Conservation (phyloP, 1,140 invertebrate genomes). For the Ooceraea biroi region DNA sequence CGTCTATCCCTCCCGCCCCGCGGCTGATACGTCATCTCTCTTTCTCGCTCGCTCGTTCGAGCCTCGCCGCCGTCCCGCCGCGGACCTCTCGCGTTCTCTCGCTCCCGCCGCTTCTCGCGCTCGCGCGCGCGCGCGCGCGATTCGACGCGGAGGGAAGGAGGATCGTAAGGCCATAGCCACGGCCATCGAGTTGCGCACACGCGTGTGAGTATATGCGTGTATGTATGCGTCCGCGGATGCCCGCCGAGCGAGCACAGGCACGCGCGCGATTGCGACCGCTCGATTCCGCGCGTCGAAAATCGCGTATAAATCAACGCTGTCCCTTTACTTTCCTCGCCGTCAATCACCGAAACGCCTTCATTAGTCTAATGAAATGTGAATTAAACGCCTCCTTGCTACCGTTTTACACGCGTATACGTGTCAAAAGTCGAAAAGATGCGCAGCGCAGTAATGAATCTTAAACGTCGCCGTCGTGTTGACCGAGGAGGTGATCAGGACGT, state of each 20-base stretch:
- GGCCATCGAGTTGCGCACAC: slow-evolving; percentile 82
- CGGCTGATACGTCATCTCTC: background rate
- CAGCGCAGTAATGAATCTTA: background rate
- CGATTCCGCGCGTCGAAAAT: slow-evolving; percentile 47
- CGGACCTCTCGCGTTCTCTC: slow-evolving; percentile 26
- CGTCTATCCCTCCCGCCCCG: slow-evolving; percentile 34
- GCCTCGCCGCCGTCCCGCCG: slow-evolving; percentile 16
- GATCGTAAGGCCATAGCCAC: slow-evolving; percentile 86
- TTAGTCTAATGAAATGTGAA: background rate
- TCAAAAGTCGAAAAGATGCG: background rate
- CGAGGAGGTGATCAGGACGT: background rate
- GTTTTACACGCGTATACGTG: background rate
- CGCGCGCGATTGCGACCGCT: slow-evolving; percentile 22
- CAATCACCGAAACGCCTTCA: background rate
- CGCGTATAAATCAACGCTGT: background rate
- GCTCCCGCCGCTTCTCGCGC: slow-evolving; percentile 51
- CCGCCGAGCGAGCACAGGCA: background rate
- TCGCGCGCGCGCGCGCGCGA: slow-evolving; percentile 69
- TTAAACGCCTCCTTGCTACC: background rate
- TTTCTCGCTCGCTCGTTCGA: slow-evolving; percentile 7
- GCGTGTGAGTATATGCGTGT: too few species aligned
- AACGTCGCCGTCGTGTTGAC: background rate
- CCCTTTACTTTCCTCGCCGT: background rate
- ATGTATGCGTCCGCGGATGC: too few species aligned
- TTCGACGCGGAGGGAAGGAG: slow-evolving; percentile 61